Base-by-base conservation (phyloP, 30 jellyfish, hydroid and myxozoan species). In the Cassiopea xamachana region DNA sequence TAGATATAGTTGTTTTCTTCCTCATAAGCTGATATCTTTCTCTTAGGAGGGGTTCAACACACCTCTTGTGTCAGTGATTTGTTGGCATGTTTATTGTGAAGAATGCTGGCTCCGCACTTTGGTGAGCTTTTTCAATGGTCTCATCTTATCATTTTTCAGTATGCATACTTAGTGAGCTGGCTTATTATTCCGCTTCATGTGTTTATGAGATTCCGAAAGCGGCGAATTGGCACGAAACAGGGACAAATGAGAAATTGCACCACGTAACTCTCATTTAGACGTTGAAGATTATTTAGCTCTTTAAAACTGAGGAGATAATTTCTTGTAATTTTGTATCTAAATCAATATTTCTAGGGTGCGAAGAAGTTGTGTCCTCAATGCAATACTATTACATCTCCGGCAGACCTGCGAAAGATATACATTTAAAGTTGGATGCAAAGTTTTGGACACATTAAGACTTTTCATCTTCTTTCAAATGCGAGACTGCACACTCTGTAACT, bases 41-140 rank as follows among this genome's bases (percentile, higher is more conserved):
- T 6, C 64, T 60, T 70, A 89, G 98, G 98, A 91, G 50, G 90
- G 98, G 1, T 95, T 91, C 78, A 79, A 55, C 68, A 83, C 92
- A 1, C 99, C 99, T 46, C 48, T 91, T 67, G 99, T 95, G 1
- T 95, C 99, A 7, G 92, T 93, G 15, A 74, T 92, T 50, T 95
- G 99, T 72, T 95, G 99, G 99, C 99, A 95, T 84, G 98, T 91
- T 18, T 92, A 96, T 50, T 95, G 99, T 71, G 94, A 79, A 39
- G 99, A 95, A 64, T 95, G 99, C 96, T 95, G 99, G 99, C 47
- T 95, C 84, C 87, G 99, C 72, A 79, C 98, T 46, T 67, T 95
- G 88, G 97, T 90, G 59, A 48, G 97, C 15, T 4, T 55, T 3
- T 55, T 55, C 39, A 27, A 27, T 27, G 39, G 39, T 27, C 39